These are phyloP conservation scores for Portunus trituberculatus DNA, from an alignment of 1,140 invertebrate species.

Conservation along the genomic window DNA sequence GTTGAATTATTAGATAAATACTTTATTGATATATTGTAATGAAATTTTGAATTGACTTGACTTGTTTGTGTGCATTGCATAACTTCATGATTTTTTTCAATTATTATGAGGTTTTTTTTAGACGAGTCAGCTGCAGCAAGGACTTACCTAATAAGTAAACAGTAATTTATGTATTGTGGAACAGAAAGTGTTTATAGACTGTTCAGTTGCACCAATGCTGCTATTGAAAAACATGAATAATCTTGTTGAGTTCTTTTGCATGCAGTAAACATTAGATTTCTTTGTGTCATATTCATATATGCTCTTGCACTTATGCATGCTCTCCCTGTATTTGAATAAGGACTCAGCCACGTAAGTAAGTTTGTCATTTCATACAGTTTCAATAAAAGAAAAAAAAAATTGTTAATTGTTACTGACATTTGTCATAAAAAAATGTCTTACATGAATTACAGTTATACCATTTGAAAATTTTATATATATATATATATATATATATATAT, in stretches of 20 bases:
- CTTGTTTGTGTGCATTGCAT: too few species aligned
- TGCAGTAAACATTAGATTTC: not conserved
- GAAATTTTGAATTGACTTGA: too few species aligned
- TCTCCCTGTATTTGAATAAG: conserved; percentile 53
- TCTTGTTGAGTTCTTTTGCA: not conserved
- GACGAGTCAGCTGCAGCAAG: too few species aligned
- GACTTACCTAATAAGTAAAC: too few species aligned
- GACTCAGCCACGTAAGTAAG: conserved; percentile 71
- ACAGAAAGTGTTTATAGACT: not conserved
- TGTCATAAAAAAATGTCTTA: too few species aligned
- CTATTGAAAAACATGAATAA: not conserved
- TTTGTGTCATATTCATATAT: not conserved
- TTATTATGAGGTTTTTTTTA: too few species aligned
- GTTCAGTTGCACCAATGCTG: not conserved
- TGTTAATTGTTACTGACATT: too few species aligned
- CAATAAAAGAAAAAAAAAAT: too few species aligned
- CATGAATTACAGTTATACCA: too few species aligned
- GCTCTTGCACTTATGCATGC: conserved; percentile 54
- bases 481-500: not conserved
- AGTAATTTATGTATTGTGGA: not conserved
- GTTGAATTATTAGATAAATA: too few species aligned
- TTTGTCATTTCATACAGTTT: conserved; percentile 17
- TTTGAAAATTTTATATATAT: not conserved
- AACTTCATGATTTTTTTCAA: too few species aligned
- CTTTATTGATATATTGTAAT: too few species aligned